phyloP scores from a whole-genome alignment of 2,113 vertebrate species.

The Glaucidium brasilianum region DNA sequence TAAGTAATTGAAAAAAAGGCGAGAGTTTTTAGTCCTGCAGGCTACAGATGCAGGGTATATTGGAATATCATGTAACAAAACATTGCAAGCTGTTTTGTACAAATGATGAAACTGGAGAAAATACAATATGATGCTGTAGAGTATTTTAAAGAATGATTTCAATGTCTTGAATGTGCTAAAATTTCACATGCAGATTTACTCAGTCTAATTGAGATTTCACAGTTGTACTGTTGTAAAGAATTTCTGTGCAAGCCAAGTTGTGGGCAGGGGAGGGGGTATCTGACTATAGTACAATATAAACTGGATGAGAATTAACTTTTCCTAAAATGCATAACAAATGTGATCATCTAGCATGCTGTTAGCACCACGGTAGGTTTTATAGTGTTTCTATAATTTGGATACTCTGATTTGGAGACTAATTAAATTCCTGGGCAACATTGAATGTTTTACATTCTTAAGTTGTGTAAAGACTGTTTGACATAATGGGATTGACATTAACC shows the following conservation, averaged over 20 bases:
- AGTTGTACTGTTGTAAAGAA: neutral
- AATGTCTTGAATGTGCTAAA: slow-evolving; percentile 8
- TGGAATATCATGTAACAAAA: slow-evolving; percentile 48
- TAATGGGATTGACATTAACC: neutral
- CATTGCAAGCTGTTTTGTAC: slow-evolving; percentile 19
- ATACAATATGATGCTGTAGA: neutral
- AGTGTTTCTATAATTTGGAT: neutral
- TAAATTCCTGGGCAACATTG: neutral
- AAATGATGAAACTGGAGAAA: slow-evolving; percentile 38
- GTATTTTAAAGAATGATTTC: slow-evolving; percentile 19
- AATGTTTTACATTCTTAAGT: neutral
- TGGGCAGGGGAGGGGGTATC: neutral
- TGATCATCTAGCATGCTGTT: slow-evolving; percentile 4
- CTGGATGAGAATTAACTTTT: slow-evolving; percentile 33
- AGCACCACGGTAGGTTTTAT: slow-evolving; percentile 2
- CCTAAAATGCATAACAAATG: neutral
- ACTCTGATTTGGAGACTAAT: neutral
- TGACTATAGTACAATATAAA: neutral
- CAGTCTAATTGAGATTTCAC: neutral
- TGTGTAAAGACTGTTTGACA: neutral
- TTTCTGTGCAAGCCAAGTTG: neutral
- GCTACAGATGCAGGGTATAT: slow-evolving; percentile 1
- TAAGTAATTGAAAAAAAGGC: slow-evolving; percentile 49
- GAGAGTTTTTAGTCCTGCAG: neutral
- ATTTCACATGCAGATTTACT: neutral